Base-by-base conservation (phyloP, 2,888 invertebrate species). In the Uropetala carovei region DNA sequence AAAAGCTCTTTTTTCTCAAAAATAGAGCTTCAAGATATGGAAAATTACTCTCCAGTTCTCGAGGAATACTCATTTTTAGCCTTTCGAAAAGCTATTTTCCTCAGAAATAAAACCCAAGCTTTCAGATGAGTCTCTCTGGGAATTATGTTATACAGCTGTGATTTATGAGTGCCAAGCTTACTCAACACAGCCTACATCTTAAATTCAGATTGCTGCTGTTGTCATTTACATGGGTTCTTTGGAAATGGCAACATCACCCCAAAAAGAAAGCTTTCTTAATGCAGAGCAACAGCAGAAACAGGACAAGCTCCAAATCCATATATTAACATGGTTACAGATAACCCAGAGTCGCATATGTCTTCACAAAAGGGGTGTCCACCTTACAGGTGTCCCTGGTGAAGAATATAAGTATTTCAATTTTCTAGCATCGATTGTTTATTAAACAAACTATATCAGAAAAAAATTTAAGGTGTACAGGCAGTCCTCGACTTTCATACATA, bases 321-420 rank as follows among this genome's bases (percentile, higher is more conserved):
- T 43, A 56, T 86, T 84, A 64, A 68, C 27, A 58, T 91, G 92
- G 93, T 97, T 97, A 98, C 96, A 98, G 97, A 95, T 98, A 98
- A 95, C 98, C 98, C 95, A 98, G 97, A 94, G 98, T 98, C 95
- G 98, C 98, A 95, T 98, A 98, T 95, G 98, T 98, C 97, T 98
- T 98, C 96, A 98, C 98, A 96, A 98, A 98, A 95, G 98, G 97
- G 95, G 97, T 97, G 95, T 98, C 98, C 96, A 97, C 97, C 95
- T 97, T 97, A 96, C 97, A 97, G 95, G 97, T 97, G 95, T 97
- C 98, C 96, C 98, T 98, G 97, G 94, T 96, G 96, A 95, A 95
- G 94, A 95, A 95, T 95, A 94, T 94, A 93, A 83, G 68, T 58
- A 92, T 22, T 92, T 22, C 30, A 60, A 57, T 75, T 22, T 14